Percentiles rank a stretch among this genome's conserved stretches.
phyloP scores from a whole-genome alignment of 2,888 invertebrate genomes.

The Gastrophysa polygoni region DNA sequence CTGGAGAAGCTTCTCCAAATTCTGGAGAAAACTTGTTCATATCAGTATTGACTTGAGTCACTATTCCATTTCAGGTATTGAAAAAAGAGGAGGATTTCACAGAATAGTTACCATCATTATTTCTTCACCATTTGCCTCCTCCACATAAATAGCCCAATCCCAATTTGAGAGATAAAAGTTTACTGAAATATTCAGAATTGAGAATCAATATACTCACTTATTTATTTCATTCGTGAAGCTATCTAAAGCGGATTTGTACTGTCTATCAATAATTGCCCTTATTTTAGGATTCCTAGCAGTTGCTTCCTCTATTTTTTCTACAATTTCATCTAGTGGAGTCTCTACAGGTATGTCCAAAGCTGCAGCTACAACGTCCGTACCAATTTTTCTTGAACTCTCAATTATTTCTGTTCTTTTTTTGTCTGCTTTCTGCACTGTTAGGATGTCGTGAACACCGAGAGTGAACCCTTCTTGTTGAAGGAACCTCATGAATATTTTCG shows the following conservation, averaged over 20 bases:
- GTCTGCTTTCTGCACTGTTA: constrained; percentile 78
- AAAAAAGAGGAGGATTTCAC: too few relatives aligned
- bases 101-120: too few relatives aligned
- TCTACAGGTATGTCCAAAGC: constrained; percentile 71
- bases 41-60: too few relatives aligned
- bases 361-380: constrained; percentile 56
- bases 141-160: too few relatives aligned
- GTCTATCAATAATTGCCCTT: constrained; percentile 79
- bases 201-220: constrained; percentile 60
- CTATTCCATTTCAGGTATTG: too few relatives aligned
- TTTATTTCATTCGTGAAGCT: constrained; percentile 90
- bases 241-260: constrained; percentile 82
- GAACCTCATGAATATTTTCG: constrained; percentile 82
- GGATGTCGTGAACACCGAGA: constrained; percentile 92
- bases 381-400: constrained; percentile 63
- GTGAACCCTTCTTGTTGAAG: constrained; percentile 93
- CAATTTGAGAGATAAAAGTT: too few relatives aligned
- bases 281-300: constrained; percentile 77
- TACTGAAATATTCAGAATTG: not conserved
- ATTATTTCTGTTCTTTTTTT: constrained; percentile 73
- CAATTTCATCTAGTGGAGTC: constrained; percentile 64
- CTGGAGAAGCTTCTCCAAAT: too few relatives aligned
- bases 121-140: too few relatives aligned
- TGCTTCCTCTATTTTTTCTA: constrained; percentile 72
- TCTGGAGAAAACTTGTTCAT: too few relatives aligned